Evolutionary conservation across 1,140 invertebrate species (phyloP).

Genomic region (Sycophila sp.): DNA sequence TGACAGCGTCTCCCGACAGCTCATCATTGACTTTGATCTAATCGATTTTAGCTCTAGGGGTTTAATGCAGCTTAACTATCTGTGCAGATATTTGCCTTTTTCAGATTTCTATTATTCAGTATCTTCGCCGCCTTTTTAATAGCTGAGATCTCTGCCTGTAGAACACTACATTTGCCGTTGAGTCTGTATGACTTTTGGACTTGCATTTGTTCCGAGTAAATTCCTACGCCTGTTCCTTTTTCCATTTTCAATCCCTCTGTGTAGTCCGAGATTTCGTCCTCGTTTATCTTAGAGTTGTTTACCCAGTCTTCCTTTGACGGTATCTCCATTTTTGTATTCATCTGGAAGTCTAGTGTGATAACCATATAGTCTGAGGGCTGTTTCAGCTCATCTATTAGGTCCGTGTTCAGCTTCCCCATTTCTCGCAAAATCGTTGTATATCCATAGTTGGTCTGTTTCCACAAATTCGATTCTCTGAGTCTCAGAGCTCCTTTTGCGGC

Average conservation of each 20-base stretch:
- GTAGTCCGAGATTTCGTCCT: too few species aligned
- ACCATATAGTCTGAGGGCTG: not conserved
- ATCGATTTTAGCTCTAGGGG: not conserved
- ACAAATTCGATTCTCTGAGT: not conserved
- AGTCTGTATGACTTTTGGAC: too few species aligned
- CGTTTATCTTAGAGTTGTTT: too few species aligned
- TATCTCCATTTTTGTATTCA: not conserved
- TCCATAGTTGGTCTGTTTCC: constrained; percentile 1
- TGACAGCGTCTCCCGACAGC: not conserved
- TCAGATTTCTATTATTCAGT: not conserved
- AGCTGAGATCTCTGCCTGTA: too few species aligned
- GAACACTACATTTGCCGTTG: too few species aligned
- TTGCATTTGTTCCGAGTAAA: too few species aligned
- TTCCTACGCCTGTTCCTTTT: too few species aligned
- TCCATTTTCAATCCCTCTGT: too few species aligned
- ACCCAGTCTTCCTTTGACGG: not conserved
- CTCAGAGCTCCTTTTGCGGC: not conserved
- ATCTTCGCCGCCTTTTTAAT: too few species aligned
- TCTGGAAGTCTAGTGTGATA: not conserved
- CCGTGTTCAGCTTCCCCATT: not conserved
- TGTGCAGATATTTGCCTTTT: not conserved
- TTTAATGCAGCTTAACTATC: not conserved
- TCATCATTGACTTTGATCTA: not conserved
- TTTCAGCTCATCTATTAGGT: not conserved
- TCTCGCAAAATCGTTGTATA: not conserved